phyloP scores from a whole-genome alignment of 2,888 invertebrate species.

The Phyto melanocephala region DNA sequence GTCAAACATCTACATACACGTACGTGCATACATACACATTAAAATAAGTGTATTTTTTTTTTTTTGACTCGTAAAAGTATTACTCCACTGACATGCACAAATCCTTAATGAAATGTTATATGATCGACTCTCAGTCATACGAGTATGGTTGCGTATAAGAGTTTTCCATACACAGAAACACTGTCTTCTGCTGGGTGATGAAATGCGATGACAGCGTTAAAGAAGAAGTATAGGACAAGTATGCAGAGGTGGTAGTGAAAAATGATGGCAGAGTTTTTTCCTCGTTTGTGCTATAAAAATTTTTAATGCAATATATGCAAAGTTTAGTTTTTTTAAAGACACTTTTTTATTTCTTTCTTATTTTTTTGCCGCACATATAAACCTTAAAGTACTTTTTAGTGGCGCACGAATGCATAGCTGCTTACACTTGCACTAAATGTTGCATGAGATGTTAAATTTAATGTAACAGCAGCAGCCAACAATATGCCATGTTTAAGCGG shows the following conservation, averaged over 20 bases:
- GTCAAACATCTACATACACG: neutral
- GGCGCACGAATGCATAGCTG: no score
- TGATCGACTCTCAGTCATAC: neutral
- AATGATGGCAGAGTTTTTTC: neutral
- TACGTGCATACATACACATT: no score
- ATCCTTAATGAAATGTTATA: conserved; percentile 38
- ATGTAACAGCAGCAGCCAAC: no score
- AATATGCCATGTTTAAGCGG: no score
- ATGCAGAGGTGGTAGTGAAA: neutral
- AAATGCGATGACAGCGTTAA: conserved; percentile 4
- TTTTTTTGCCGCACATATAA: neutral
- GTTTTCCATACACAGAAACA: neutral
- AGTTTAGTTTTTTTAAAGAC: conserved; percentile 15
- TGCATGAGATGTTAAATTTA: neutral
- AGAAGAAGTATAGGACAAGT: neutral
- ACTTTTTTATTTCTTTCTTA: neutral
- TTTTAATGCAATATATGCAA: conserved; percentile 47
- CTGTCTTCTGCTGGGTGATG: neutral
- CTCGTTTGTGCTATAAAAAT: neutral
- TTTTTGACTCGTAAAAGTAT: neutral
- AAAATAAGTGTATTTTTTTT: neutral
- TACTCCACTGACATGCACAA: conserved; percentile 20
- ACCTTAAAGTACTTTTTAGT: conserved; percentile 6
- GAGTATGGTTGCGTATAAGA: neutral
- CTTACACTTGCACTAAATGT: conserved; percentile 10